A percentile compares a stretch with the other conserved stretches of the same genome.
These are phyloP conservation scores for Thecophora atra DNA, from an alignment of 2,888 invertebrate genomes.

Conservation along the genomic window DNA sequence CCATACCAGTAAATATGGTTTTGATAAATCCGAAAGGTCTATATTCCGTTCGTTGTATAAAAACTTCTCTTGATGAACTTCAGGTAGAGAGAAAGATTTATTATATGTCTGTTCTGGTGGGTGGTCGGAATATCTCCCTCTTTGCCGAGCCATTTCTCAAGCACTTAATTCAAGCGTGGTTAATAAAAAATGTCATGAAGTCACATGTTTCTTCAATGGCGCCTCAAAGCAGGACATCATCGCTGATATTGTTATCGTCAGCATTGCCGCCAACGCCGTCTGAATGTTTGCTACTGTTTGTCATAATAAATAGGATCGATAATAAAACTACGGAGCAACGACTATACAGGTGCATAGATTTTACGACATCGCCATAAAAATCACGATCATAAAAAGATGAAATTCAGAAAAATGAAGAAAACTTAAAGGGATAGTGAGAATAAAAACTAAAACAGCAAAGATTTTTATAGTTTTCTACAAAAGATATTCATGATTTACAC, in stretches of 20 bases:
- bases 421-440: background rate
- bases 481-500: background rate
- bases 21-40: too few relatives aligned
- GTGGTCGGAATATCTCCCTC: background rate
- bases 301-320: conserved; percentile 18
- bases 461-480: conserved; percentile 8
- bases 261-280: background rate
- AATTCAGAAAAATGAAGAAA: conserved; percentile 4
- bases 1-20: too few relatives aligned
- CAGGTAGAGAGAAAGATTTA: too few relatives aligned
- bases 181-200: background rate
- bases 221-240: background rate
- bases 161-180: background rate
- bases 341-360: conserved; percentile 14
- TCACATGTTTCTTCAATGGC: background rate
- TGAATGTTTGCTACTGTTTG: conserved; percentile 20
- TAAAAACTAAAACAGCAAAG: background rate
- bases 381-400: conserved; percentile 18
- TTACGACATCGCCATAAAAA: conserved; percentile 3
- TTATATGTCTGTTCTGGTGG: too few relatives aligned
- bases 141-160: background rate
- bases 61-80: too few relatives aligned
- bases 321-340: background rate
- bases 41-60: too few relatives aligned
- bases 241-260: background rate